Evolutionary conservation across 2,113 vertebrate species (phyloP), one percentile per base, ranked within the genome.

Genomic region (Gallinago undulata): DNA sequence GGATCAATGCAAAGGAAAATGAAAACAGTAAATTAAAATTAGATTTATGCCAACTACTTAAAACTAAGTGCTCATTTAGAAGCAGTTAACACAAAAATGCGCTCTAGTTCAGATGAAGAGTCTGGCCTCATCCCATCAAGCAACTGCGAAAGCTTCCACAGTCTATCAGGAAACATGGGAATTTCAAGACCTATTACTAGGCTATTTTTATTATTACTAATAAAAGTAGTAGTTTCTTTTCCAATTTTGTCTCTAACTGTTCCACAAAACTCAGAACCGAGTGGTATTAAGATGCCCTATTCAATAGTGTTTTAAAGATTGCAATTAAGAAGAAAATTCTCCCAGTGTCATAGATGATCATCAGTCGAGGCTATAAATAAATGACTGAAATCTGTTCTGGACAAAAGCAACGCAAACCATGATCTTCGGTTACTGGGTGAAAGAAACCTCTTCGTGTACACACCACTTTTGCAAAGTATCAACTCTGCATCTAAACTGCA

Each of bases 11-110:
- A 92, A 92, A 96, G 96, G 84, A 93, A 97, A 90, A 93, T 87
- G 85, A 96, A 93, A 90, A 59, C 84, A 90, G 47, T 57, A 95
- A 95, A 92, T 97, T 83, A 96, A 96, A 96, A 95, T 89, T 75
- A 92, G 86, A 86, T 97, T 91, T 95, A 96, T 96, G 91, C 94
- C 94, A 94, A 74, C 91, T 83, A 87, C 88, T 96, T 94, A 81
- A 91, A 95, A 86, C 68, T 92, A 92, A 97, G 90, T 79, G 90
- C 76, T 94, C 89, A 89, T 95, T 97, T 96, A 95, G 90, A 94
- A 92, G 93, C 94, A 96, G 90, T 94, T 96, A 93, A 94, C 67
- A 92, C 74, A 88, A 89, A 95, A 93, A 96, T 94, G 81, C 35
- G 73, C 60, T 89, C 81, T 85, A 90, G 81, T 81, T 95, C 78